phyloP scores from a whole-genome alignment of 1,140 invertebrate species.

The Nixonia krombeini region DNA sequence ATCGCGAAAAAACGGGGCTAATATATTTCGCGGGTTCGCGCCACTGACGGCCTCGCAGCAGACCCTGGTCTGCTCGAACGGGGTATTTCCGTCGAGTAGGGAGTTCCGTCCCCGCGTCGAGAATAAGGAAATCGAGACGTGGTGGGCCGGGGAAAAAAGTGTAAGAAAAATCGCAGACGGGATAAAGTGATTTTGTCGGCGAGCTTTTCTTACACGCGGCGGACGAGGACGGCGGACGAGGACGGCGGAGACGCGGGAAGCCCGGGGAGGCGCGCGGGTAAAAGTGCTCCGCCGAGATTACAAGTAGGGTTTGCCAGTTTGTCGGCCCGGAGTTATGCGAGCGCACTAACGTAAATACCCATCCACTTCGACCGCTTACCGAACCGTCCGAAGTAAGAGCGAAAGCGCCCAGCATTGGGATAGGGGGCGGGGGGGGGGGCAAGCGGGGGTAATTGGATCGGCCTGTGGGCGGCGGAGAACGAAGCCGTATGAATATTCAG shows the following conservation, averaged over 20 bases:
- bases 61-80: neutral
- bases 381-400: slow-evolving; percentile 10
- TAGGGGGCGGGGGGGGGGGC: slow-evolving; percentile 2
- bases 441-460: slow-evolving; percentile 3
- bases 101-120: slow-evolving; percentile 50
- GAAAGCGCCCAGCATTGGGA: slow-evolving; percentile 23
- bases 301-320: slow-evolving; percentile 54
- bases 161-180: slow-evolving; percentile 41
- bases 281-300: slow-evolving; percentile 56
- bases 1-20: neutral
- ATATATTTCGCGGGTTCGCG: neutral
- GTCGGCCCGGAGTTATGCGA: slow-evolving; percentile 61
- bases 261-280: slow-evolving; percentile 29
- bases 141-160: neutral
- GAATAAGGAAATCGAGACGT: slow-evolving; percentile 34
- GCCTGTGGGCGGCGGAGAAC: too few species aligned
- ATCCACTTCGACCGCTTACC: slow-evolving; percentile 30
- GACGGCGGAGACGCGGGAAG: slow-evolving; percentile 16
- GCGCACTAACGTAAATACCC: slow-evolving; percentile 58
- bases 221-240: slow-evolving; percentile 14
- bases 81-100: slow-evolving; percentile 15
- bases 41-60: too few species aligned
- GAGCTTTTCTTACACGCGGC: slow-evolving; percentile 38
- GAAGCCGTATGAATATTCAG: slow-evolving; percentile 66
- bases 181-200: slow-evolving; percentile 47